Base-by-base conservation (phyloP, 2,888 invertebrate species). In the Lithophane ornitopus region DNA sequence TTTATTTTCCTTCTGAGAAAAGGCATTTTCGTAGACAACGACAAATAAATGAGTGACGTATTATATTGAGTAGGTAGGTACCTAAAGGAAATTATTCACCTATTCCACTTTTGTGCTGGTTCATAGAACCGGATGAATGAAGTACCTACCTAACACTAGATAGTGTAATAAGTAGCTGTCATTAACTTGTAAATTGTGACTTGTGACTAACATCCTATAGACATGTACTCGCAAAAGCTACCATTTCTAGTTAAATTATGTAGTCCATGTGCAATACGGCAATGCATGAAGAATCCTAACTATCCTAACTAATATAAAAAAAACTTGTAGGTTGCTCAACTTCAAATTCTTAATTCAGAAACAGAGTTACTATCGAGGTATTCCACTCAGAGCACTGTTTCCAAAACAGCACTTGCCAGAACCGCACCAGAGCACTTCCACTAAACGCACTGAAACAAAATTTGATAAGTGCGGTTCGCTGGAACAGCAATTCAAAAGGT, bases 161-260 rank as follows among this genome's bases (percentile, higher is more conserved):
- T 76, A 81, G 26, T 63, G n/a, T 71, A 16, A 19, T n/a, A 3
- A 34, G 52, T 34, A 34, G 28, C 19, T 46, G 61, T 58, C 52
- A 63, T 19, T 66, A 26, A 22, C 16, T 44, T 22, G 22, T 66
- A 26, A 22, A 14, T 44, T 22, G 22, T 68, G 77, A 28, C 3
- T 34, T 34, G 4, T 70, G 82, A 63, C 67, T 49, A 56, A 82
- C 78, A 49, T 67, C 63, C 58, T 58, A 61, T 44, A 28, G 59
- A 11, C 46, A 56, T 44, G 49, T 34, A 16, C 26, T 46, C n/a
- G 22, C 28, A 65, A 46, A 16, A 49, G 49, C n/a, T 59, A 16
- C 11, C 4, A 78, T 44, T 62, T 74, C 34, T 44, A 19, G 66
- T 62, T 80, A 56, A 61, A 41, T 41, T 54, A 19, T 41, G 4